These are phyloP conservation scores for Acropora tenuis DNA, from an alignment of 64 coral and sea anemone genomes.

Conservation along the genomic window DNA sequence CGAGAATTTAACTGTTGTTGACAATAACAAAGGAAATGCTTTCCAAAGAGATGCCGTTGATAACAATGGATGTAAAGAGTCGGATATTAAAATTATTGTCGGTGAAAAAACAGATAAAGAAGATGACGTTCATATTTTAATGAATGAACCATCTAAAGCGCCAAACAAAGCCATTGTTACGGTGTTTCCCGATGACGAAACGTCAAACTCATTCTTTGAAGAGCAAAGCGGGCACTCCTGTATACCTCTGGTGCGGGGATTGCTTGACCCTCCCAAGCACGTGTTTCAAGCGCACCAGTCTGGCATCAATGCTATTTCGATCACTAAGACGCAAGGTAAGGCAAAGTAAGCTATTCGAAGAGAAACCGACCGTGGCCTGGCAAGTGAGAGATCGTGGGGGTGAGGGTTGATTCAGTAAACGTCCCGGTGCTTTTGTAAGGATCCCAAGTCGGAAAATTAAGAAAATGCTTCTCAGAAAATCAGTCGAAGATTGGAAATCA, in stretches of 20 bases:
- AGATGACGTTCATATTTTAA: not conserved
- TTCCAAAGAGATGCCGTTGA: not conserved
- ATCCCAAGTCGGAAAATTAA: no score
- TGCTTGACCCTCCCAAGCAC: slow-evolving; percentile 45
- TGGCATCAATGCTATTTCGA: slow-evolving; percentile 83
- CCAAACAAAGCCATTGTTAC: not conserved
- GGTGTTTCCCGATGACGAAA: not conserved
- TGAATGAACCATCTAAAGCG: not conserved
- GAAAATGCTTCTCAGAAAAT: no score
- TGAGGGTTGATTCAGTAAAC: no score
- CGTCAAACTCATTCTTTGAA: not conserved
- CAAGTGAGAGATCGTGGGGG: no score
- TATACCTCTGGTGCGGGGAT: slow-evolving; percentile 47
- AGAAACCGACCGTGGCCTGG: not conserved
- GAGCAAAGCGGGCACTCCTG: slow-evolving; percentile 62
- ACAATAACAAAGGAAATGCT: not conserved
- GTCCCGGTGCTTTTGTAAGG: no score
- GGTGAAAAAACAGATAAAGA: not conserved
- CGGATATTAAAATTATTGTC: not conserved
- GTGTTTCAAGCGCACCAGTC: slow-evolving; percentile 85
- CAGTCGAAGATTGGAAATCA: no score
- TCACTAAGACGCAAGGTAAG: slow-evolving; percentile 15
- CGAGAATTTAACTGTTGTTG: not conserved
- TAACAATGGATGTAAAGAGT: not conserved
- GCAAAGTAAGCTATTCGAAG: not conserved